phyloP scores from a whole-genome alignment of 64 coral and sea anemone genomes.

The Catalaphyllia jardinei region DNA sequence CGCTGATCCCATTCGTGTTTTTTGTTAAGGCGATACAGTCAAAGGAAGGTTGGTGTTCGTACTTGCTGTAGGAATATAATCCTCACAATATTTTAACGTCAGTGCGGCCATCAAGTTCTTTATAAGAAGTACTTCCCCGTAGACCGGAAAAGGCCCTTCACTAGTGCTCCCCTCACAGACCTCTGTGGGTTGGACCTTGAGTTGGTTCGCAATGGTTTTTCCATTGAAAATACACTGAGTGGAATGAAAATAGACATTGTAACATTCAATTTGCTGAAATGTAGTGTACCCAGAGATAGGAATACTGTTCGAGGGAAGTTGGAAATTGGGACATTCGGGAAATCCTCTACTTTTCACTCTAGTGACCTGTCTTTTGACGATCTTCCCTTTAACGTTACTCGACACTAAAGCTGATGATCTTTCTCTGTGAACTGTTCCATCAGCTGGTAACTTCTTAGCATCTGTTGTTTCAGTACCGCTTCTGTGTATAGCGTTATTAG shows the following conservation, averaged over 20 bases:
- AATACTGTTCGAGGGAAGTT: background rate
- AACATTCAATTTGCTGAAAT: constrained; percentile 29
- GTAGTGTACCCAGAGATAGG: constrained; percentile 18
- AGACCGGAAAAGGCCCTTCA: constrained; percentile 28
- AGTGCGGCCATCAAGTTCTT: background rate
- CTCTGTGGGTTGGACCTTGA: background rate
- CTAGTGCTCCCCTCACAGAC: background rate
- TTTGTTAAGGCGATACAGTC: background rate
- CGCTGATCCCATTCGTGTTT: background rate
- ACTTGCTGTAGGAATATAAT: constrained; percentile 1
- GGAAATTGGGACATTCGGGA: background rate
- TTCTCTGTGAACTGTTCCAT: background rate
- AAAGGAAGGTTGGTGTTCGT: constrained; percentile 16
- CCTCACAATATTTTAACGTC: background rate
- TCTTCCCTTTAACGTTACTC: background rate
- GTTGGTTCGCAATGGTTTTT: background rate
- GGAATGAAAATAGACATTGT: background rate
- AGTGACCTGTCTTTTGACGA: background rate
- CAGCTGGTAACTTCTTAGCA: background rate
- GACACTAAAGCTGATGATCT: background rate
- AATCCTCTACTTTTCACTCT: background rate
- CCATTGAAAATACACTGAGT: background rate
- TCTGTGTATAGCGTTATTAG: background rate
- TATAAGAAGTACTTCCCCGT: background rate
- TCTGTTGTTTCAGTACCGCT: background rate